Base-by-base conservation (phyloP, 2,888 invertebrate genomes). In the Clusia tigrina region DNA sequence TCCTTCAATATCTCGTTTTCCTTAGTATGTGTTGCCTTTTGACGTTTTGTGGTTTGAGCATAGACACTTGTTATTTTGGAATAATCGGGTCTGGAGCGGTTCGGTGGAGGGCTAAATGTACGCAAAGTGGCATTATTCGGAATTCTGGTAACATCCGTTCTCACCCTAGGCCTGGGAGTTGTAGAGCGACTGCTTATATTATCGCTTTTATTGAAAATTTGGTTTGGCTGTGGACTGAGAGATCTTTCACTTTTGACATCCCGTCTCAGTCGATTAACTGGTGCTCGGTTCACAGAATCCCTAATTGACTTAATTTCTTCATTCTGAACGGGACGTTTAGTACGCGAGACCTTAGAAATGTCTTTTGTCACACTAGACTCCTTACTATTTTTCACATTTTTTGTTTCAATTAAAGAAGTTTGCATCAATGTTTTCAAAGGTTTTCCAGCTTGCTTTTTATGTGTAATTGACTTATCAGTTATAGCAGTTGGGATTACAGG, bases 81-180 rank as follows among this genome's bases (percentile, higher is more conserved):
- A 22, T 70, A 67, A 18, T 71, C 65, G 1, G 63, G 10, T 52
- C 68, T 75, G 5, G 63, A 58, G 12, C 64, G 25, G 25, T 68
- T 73, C 2, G 65, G 37, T 26, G 70, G 38, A 10, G 80, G 77
- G 67, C 77, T 79, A 12, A 73, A 58, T n/a, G 73, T 68, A 25
- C 79, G 72, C 54, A 73, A 58, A 42, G 73, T 71, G 24, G 66
- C 62, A 54, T 76, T 78, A 54, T 72, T 73, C 15, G 81, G 78
- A 54, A 78, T 69, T 67, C 60, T 68, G 1, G 79, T 78, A 2
- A 81, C 71, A 64, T 80, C 79, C n/a, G 81, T 79, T 56, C 72
- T 72, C 1, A 74, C 67, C 53, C 80, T 69, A 0, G 78, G 74
- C 42, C 71, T 71, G 3, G 78, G 77, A 2, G 74, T 78, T 15